These are phyloP conservation scores for Lasioglossum oenotherae DNA, from an alignment of 2,888 invertebrate species.

Conservation along the genomic window DNA sequence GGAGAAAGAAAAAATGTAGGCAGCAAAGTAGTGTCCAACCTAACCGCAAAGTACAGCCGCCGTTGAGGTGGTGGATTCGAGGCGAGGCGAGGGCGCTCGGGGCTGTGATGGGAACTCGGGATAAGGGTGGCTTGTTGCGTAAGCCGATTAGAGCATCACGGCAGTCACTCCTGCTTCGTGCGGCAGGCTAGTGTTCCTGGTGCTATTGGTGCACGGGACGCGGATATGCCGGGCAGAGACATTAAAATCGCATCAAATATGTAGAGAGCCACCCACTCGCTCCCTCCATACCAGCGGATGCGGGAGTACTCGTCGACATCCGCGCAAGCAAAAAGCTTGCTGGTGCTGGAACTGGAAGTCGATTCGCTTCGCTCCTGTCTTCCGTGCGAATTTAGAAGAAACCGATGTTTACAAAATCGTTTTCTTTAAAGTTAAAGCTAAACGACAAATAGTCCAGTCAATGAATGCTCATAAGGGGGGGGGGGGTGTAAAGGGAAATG, in stretches of 20 bases:
- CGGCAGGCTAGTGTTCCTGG: conserved; percentile 42
- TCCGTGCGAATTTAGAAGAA: neutral
- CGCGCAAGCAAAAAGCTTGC: conserved; percentile 71
- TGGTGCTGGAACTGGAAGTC: conserved; percentile 49
- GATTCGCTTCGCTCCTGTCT: neutral
- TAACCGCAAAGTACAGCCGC: conserved; percentile 70
- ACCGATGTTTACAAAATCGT: neutral
- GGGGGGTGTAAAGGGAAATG: too few species aligned
- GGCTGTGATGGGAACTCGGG: conserved; percentile 64
- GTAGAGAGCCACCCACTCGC: conserved; percentile 69
- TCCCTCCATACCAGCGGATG: conserved; percentile 67
- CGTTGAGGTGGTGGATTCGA: conserved; percentile 24
- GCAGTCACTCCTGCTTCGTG: conserved; percentile 72
- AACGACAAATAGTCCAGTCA: neutral
- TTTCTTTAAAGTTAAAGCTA: neutral
- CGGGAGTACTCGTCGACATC: conserved; percentile 69
- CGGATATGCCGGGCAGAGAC: conserved; percentile 76
- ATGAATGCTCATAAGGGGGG: too few species aligned
- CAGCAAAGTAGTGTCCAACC: conserved; percentile 50
- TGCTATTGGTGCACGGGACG: conserved; percentile 56
- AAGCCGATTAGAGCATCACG: conserved; percentile 83
- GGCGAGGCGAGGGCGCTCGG: conserved; percentile 41
- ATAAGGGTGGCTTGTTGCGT: conserved; percentile 80
- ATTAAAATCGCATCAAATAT: conserved; percentile 84
- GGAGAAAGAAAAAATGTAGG: neutral